phyloP scores from a whole-genome alignment of 2,113 vertebrate genomes.

The Taurulus bubalis region DNA sequence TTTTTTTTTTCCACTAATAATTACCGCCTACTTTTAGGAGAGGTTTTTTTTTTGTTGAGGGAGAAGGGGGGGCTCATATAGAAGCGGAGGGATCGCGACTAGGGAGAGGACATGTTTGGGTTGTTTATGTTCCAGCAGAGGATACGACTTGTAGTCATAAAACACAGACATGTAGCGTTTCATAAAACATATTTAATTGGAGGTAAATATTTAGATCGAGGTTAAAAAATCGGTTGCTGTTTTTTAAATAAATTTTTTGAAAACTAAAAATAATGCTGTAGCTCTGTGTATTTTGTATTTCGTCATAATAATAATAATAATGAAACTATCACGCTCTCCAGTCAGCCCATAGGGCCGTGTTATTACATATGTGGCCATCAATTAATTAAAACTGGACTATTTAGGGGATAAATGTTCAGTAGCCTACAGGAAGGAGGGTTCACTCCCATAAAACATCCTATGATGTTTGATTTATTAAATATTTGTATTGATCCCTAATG shows the following conservation, averaged over 20 bases:
- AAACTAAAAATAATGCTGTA: neutral
- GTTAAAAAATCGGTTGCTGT: neutral
- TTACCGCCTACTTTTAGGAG: conserved; percentile 85
- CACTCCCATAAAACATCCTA: neutral
- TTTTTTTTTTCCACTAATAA: conserved; percentile 85
- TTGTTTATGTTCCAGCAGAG: conserved; percentile 47
- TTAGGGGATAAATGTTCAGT: no score
- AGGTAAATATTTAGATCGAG: neutral
- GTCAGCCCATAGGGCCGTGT: neutral
- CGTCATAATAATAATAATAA: neutral
- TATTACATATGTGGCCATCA: neutral
- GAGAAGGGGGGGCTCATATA: neutral
- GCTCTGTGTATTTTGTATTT: neutral
- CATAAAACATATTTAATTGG: neutral
- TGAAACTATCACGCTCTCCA: neutral
- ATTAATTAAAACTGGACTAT: neutral
- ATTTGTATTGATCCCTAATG: neutral
- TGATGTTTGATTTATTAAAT: neutral
- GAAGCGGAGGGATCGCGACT: conserved; percentile 51
- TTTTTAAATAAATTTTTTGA: neutral
- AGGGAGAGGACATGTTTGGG: conserved; percentile 40
- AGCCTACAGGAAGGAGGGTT: neutral
- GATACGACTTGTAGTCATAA: conserved; percentile 7
- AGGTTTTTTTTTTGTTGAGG: conserved; percentile 52
- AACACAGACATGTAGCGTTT: neutral